Evolutionary conservation across 35 echinoderm and acorn worm species (phyloP).

Genomic region (Acanthaster planci): DNA sequence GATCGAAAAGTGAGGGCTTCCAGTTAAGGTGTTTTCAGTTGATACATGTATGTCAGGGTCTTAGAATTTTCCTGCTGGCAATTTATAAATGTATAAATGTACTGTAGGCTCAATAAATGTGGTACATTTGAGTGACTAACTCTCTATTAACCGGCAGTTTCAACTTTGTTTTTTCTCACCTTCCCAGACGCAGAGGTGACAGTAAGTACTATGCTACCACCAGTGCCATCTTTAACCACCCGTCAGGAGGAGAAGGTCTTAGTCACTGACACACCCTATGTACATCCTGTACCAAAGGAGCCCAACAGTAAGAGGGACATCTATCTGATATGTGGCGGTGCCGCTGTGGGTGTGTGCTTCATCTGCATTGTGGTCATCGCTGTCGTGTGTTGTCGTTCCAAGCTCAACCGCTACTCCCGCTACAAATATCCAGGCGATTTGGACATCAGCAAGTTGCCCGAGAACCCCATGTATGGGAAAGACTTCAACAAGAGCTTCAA

Average conservation of each 20-base stretch:
- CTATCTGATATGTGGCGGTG: slow-evolving; percentile 37
- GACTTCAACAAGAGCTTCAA: slow-evolving; percentile 76
- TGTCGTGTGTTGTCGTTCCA: not conserved
- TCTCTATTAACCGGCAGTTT: no score
- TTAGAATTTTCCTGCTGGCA: no score
- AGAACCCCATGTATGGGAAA: slow-evolving; percentile 90
- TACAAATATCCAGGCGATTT: slow-evolving; percentile 70
- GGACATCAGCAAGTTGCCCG: slow-evolving; percentile 48
- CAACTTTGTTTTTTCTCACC: no score
- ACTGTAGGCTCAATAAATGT: no score
- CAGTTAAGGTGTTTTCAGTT: no score
- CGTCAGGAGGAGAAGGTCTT: not conserved
- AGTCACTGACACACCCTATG: not conserved
- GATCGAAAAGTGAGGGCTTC: no score
- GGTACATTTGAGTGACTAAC: no score
- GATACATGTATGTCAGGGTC: no score
- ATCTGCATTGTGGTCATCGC: slow-evolving; percentile 29
- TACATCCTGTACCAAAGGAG: not conserved
- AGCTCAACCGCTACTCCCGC: slow-evolving; percentile 42
- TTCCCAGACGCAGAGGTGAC: no score
- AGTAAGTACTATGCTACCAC: no score
- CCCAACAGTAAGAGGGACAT: slow-evolving; percentile 23
- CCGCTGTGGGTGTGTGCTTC: slow-evolving; percentile 27
- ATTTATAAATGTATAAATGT: no score
- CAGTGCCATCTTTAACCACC: not conserved